A percentile compares a stretch with the other conserved stretches of the same genome.
phyloP scores from a whole-genome alignment of 2,888 invertebrate species.

The Apodemia zela region DNA sequence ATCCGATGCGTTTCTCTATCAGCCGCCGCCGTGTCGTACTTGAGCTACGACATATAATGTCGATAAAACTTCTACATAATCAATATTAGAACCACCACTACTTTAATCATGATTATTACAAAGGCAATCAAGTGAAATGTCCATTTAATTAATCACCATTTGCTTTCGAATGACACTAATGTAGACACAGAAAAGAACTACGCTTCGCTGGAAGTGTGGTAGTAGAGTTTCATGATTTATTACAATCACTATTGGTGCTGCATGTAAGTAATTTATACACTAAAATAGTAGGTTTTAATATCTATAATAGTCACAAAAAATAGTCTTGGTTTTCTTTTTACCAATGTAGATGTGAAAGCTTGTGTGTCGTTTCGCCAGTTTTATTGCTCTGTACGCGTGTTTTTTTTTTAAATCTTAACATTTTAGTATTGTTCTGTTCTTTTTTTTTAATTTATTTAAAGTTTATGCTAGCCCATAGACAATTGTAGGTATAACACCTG shows the following conservation, averaged over 20 bases:
- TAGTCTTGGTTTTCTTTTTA: constrained; percentile 54
- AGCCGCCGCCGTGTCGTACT: constrained; percentile 41
- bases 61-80: not conserved
- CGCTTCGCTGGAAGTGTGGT: constrained; percentile 27
- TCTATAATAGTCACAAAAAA: constrained; percentile 41
- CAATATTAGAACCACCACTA: constrained; percentile 16
- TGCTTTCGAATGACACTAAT: constrained; percentile 24
- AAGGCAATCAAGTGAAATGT: constrained; percentile 15
- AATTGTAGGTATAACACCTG: constrained; percentile 48
- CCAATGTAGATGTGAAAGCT: constrained; percentile 63
- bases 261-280: constrained; percentile 40
- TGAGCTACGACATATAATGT: constrained; percentile 15
- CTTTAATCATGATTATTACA: constrained; percentile 17
- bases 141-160: constrained; percentile 22
- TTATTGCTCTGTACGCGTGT: constrained; percentile 45
- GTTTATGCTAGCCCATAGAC: constrained; percentile 24
- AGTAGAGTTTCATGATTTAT: constrained; percentile 18
- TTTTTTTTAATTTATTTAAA: constrained; percentile 26
- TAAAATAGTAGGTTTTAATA: constrained; percentile 42
- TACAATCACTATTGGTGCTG: constrained; percentile 34
- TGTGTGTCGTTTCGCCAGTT: constrained; percentile 69
- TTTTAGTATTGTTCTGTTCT: constrained; percentile 27
- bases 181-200: constrained; percentile 17
- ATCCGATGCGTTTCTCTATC: constrained; percentile 39
- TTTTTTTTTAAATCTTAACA: constrained; percentile 33